Evolutionary conservation across 2,113 vertebrate genomes (phyloP).

Genomic region (Chinchilla lanigera): DNA sequence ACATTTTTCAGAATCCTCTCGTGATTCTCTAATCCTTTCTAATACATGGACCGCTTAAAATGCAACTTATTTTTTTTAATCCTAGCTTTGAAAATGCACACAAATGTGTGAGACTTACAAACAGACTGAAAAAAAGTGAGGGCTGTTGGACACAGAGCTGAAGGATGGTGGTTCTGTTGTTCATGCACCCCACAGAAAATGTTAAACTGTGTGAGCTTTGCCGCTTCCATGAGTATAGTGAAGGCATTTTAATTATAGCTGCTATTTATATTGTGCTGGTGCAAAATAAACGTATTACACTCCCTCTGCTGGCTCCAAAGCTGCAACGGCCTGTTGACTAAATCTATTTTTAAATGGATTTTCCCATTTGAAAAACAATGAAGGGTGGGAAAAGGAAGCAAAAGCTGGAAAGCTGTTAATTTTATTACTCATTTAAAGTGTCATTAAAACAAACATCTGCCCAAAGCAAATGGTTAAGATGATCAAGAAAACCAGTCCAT

Average conservation of each 20-base stretch:
- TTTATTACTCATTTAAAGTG: slow-evolving; percentile 64
- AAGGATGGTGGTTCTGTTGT: accelerated
- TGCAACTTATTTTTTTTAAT: slow-evolving; percentile 17
- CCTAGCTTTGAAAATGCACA: slow-evolving; percentile 56
- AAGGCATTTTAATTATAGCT: slow-evolving; percentile 20
- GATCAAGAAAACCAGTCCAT: neutral
- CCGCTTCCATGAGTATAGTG: neutral
- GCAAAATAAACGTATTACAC: slow-evolving; percentile 62
- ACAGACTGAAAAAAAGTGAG: neutral
- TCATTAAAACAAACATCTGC: slow-evolving; percentile 45
- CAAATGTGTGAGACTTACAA: slow-evolving; percentile 31
- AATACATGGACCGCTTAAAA: slow-evolving; percentile 61
- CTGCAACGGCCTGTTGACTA: slow-evolving; percentile 3
- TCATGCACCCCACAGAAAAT: neutral
- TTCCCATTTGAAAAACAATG: neutral
- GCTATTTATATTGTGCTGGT: neutral
- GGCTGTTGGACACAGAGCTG: neutral
- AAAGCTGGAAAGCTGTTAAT: neutral
- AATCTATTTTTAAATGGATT: slow-evolving; percentile 50
- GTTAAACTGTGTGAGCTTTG: neutral
- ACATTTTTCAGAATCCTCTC: slow-evolving; percentile 78
- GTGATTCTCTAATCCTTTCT: slow-evolving; percentile 71
- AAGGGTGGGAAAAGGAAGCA: neutral
- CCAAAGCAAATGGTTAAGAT: neutral
- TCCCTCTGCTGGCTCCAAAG: slow-evolving; percentile 81